Evolutionary conservation across 2,888 invertebrate species (phyloP).

Genomic region (Nephrocerus scutellatus): DNA sequence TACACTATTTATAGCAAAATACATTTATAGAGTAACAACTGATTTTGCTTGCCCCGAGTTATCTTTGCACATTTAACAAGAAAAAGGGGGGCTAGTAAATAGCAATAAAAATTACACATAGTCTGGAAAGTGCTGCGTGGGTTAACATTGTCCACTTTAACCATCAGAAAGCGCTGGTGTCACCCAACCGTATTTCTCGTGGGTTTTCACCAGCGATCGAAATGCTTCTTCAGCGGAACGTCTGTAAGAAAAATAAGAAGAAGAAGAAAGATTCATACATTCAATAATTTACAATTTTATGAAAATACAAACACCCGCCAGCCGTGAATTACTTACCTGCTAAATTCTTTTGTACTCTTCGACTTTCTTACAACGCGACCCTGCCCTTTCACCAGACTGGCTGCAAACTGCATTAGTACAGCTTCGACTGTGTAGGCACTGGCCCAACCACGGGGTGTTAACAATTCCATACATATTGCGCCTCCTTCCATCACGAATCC

Average conservation of each 20-base stretch:
- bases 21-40: too few species aligned
- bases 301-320: neutral
- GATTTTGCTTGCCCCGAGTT: too few species aligned
- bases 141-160: conserved; percentile 49
- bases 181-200: conserved; percentile 88
- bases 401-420: conserved; percentile 82
- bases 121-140: too few species aligned
- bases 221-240: conserved; percentile 84
- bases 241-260: conserved; percentile 32
- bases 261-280: neutral
- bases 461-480: conserved; percentile 81
- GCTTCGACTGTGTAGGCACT: conserved; percentile 83
- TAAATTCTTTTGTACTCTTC: conserved; percentile 72
- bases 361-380: conserved; percentile 73
- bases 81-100: too few species aligned
- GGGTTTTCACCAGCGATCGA: conserved; percentile 78
- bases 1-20: too few species aligned
- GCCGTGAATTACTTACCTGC: conserved; percentile 39
- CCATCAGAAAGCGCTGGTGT: conserved; percentile 81
- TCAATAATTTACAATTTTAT: neutral
- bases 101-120: too few species aligned
- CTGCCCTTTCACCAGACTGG: conserved; percentile 81
- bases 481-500: conserved; percentile 89
- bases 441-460: conserved; percentile 83
- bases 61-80: too few species aligned